phyloP scores from a whole-genome alignment of 2,797 vertebrate species.

The Antrozous pallidus region DNA sequence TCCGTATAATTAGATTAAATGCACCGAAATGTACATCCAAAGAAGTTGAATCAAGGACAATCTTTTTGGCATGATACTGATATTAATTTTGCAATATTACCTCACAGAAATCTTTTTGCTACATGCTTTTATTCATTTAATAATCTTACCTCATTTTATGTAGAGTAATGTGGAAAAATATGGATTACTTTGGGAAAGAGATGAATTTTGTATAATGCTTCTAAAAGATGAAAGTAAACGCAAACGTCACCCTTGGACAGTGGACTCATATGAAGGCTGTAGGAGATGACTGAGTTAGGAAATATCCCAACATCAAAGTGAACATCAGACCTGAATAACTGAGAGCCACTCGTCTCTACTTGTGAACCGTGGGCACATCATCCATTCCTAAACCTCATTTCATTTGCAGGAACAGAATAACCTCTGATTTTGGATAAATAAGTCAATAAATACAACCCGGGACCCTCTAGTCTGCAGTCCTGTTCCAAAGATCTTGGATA shows the following conservation, averaged over 20 bases:
- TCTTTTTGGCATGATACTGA: not conserved
- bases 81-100: not conserved
- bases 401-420: conserved; percentile 8
- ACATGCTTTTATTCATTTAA: conserved; percentile 25
- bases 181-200: not conserved
- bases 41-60: not conserved
- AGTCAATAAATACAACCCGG: not conserved
- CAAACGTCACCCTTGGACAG: not conserved
- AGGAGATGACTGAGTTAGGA: not conserved
- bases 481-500: conserved; percentile 23
- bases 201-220: not conserved
- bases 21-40: not conserved
- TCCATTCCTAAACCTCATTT: not conserved
- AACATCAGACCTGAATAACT: rapidly evolving
- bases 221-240: conserved; percentile 18
- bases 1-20: conserved; percentile 56
- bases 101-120: not conserved
- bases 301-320: not conserved
- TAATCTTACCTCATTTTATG: conserved; percentile 32
- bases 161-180: conserved; percentile 10
- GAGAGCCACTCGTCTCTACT: not conserved
- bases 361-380: not conserved
- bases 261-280: not conserved
- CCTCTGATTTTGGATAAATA: not conserved
- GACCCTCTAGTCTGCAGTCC: not conserved